Evolutionary conservation across 1,140 invertebrate genomes (phyloP).

Genomic region (Bombus superbus): DNA sequence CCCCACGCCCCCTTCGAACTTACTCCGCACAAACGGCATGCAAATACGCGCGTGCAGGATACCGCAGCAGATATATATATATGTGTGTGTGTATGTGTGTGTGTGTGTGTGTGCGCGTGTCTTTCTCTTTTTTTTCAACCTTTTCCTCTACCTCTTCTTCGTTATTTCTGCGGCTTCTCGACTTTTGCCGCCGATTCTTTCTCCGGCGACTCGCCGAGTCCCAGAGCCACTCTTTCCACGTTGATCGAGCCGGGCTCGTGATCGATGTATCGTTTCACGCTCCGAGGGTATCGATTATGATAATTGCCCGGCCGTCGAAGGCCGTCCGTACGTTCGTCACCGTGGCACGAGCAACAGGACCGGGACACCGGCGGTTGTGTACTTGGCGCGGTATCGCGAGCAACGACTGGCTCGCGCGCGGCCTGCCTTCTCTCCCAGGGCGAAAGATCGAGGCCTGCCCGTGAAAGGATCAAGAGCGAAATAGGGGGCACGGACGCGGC

Average conservation of each 20-base stretch:
- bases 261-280: background rate
- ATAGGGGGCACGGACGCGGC: background rate
- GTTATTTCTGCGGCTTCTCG: background rate
- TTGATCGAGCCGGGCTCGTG: background rate
- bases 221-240: no score
- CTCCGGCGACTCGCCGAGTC: background rate
- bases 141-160: background rate
- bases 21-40: slow-evolving; percentile 77
- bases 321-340: background rate
- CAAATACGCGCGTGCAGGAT: slow-evolving; percentile 77
- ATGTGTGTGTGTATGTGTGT: accelerated
- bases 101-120: accelerated
- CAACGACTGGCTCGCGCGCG: no score
- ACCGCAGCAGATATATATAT: slow-evolving; percentile 43
- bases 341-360: no score
- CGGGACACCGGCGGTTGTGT: no score
- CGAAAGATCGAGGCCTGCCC: no score
- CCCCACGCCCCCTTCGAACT: slow-evolving; percentile 81
- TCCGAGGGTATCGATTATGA: background rate
- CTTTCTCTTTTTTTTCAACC: background rate
- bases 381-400: no score
- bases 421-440: no score
- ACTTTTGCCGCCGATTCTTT: background rate
- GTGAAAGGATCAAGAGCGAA: background rate
- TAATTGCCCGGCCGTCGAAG: background rate